Percentiles rank a stretch among this genome's conserved stretches.
These are phyloP conservation scores for Coenonympha glycerion DNA, from an alignment of 2,888 invertebrate species.

Conservation along the genomic window DNA sequence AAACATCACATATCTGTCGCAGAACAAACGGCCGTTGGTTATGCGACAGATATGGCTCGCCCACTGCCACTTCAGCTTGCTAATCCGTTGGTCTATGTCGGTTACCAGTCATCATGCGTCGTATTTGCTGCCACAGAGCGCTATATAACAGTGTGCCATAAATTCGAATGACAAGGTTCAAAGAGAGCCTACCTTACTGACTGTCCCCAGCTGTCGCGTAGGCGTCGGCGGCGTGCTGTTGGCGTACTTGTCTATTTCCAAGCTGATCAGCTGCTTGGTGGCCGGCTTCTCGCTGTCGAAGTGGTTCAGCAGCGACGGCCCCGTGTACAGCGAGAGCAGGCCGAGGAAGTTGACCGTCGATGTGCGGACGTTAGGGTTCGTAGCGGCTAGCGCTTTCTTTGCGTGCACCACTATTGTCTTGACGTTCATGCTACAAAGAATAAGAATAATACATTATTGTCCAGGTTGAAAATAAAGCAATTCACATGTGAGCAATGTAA, in stretches of 20 bases:
- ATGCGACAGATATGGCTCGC: no score
- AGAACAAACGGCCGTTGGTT: no score
- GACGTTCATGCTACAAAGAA: slow-evolving; percentile 76
- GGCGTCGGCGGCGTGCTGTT: slow-evolving; percentile 87
- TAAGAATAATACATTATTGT: no score
- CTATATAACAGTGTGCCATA: no score
- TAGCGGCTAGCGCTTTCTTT: slow-evolving; percentile 89
- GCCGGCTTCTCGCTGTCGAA: slow-evolving; percentile 92
- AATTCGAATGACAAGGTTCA: no score
- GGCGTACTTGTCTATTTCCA: slow-evolving; percentile 88
- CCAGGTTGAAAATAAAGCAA: no score
- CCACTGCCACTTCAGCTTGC: no score
- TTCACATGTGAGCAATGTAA: no score
- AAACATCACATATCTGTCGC: no score
- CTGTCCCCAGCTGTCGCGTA: slow-evolving; percentile 75
- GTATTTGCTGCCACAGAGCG: no score
- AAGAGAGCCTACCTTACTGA: slow-evolving; percentile 51
- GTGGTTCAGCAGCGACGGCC: slow-evolving; percentile 82
- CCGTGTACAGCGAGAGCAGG: slow-evolving; percentile 87
- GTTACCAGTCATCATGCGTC: no score
- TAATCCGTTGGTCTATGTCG: no score
- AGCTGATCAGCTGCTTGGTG: slow-evolving; percentile 87
- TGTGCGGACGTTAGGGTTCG: slow-evolving; percentile 88
- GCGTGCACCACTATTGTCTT: slow-evolving; percentile 84
- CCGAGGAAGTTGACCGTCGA: slow-evolving; percentile 85